Evolutionary conservation across 2,888 invertebrate genomes (phyloP).

Genomic region (Eupithecia vulgata): DNA sequence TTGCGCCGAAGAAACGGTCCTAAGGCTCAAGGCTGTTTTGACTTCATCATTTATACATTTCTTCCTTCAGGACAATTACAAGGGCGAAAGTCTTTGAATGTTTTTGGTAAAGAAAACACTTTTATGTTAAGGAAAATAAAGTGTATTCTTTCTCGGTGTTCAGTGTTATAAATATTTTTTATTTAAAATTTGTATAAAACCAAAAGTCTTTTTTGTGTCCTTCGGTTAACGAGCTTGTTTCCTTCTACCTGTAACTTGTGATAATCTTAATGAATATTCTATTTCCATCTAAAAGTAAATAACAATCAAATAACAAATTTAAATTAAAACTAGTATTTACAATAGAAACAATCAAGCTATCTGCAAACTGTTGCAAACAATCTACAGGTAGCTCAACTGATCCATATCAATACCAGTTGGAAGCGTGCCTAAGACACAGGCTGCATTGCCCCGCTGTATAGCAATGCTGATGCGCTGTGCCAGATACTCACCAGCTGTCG

Average conservation of each 20-base stretch:
- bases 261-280: background rate
- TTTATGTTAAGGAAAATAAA: constrained; percentile 14
- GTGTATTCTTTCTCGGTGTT: constrained; percentile 9
- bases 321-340: too few species aligned
- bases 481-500: too few species aligned
- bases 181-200: constrained; percentile 5
- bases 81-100: constrained; percentile 15
- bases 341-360: too few species aligned
- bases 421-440: too few species aligned
- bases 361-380: too few species aligned
- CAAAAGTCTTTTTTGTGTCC: constrained; percentile 1
- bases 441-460: too few species aligned
- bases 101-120: constrained; percentile 19
- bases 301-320: too few species aligned
- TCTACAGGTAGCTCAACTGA: too few species aligned
- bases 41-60: constrained; percentile 30
- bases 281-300: background rate
- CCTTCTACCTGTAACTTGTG: background rate
- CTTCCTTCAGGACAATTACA: constrained; percentile 31
- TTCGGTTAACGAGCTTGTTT: background rate
- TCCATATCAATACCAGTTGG: too few species aligned
- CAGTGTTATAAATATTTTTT: constrained; percentile 8
- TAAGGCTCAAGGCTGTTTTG: constrained; percentile 15
- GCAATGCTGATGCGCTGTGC: too few species aligned
- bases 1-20: background rate